These are phyloP conservation scores for Selene dorsalis DNA, from an alignment of 2,797 vertebrate species.

Conservation along the genomic window DNA sequence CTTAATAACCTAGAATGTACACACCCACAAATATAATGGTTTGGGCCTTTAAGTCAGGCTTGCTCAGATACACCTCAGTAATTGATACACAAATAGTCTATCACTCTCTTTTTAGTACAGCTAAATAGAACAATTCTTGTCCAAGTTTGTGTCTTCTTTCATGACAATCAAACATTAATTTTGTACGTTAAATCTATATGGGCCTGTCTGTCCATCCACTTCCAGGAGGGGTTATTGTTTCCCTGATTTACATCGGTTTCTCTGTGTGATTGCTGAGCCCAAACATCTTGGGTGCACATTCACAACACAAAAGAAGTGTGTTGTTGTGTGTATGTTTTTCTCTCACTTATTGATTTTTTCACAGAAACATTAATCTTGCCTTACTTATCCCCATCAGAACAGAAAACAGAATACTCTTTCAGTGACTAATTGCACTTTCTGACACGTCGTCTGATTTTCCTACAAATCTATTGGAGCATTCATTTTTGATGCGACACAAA, in stretches of 20 bases:
- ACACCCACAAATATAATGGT: conserved; percentile 11
- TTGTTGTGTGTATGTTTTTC: conserved; percentile 59
- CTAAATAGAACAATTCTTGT: background rate
- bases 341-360: conserved; percentile 54
- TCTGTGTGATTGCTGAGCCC: conserved; percentile 4
- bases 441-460: conserved; percentile 55
- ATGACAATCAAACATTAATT: background rate
- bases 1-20: conserved; percentile 17
- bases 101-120: background rate
- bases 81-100: background rate
- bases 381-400: conserved; percentile 61
- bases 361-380: conserved; percentile 55
- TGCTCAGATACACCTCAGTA: conserved; percentile 1
- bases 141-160: conserved; percentile 1
- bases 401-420: conserved; percentile 44
- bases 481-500: conserved; percentile 48
- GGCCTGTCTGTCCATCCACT: background rate
- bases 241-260: conserved; percentile 35
- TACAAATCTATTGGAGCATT: conserved; percentile 40
- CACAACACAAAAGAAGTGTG: conserved; percentile 58
- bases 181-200: conserved; percentile 12
- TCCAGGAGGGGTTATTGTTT: conserved; percentile 39
- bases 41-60: background rate
- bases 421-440: conserved; percentile 60
- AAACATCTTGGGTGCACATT: conserved; percentile 37